Percentiles rank a stretch among this genome's conserved stretches.
These are phyloP conservation scores for Xestia rhomboidea DNA, from an alignment of 2,888 invertebrate species.

Conservation along the genomic window DNA sequence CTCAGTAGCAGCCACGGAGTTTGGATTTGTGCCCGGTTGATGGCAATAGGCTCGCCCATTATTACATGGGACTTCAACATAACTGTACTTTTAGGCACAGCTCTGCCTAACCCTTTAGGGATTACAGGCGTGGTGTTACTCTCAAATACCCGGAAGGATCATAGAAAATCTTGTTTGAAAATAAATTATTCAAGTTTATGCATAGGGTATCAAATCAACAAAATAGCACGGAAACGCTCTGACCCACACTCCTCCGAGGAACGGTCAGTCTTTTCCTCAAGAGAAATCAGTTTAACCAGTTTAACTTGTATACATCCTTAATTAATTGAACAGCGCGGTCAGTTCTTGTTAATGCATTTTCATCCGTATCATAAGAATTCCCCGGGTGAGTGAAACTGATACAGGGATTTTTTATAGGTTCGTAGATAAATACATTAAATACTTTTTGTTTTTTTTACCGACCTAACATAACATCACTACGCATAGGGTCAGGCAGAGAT, in stretches of 20 bases:
- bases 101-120: no score
- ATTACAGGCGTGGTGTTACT: not conserved
- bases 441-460: no score
- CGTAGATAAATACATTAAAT: not conserved
- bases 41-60: no score
- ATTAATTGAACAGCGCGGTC: conserved; percentile 19
- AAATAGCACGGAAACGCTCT: not conserved
- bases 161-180: not conserved
- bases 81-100: no score
- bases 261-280: conserved; percentile 8
- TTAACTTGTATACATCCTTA: conserved; percentile 20
- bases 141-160: not conserved
- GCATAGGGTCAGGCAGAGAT: not conserved
- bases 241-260: not conserved
- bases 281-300: conserved; percentile 22
- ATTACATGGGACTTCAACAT: no score
- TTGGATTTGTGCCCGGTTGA: no score
- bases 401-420: not conserved
- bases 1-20: no score
- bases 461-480: not conserved
- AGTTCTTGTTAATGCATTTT: conserved; percentile 15
- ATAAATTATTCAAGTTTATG: conserved; percentile 3
- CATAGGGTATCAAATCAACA: not conserved
- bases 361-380: conserved; percentile 13
- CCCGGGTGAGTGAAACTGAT: not conserved